Base-by-base conservation (phyloP, 1,140 invertebrate species). In the Drosophila santomea region DNA sequence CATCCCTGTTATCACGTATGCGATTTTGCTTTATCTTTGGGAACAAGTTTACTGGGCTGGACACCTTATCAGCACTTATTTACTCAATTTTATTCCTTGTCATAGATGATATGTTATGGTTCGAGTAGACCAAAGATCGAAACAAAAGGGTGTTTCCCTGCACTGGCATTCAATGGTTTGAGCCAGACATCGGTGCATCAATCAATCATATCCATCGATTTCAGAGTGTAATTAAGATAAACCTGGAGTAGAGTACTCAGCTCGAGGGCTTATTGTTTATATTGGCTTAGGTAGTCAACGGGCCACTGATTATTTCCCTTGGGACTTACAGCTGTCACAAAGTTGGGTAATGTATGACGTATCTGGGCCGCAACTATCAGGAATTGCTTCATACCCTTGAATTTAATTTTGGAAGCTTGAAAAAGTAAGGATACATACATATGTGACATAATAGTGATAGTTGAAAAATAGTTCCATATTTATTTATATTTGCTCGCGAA, bases 1-100 rank as follows among this genome's bases (percentile, higher is more conserved):
- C 73, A 76, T 76, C 38, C 61, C 32, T 39, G 15, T 55, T 76
- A 76, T 76, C 72, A 25, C 25, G 5, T 35, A 32, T 54, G 48
- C 28, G 28, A 25, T 47, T 47, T 17, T 41, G 15, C 45, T 66
- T 68, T 75, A 58, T 67, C 67, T 47, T 45, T 67, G 32, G 38
- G 47, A 44, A 75, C 72, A 58, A 32, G 72, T 48, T 47, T 74
- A 74, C 68, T 15, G 10, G 8, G 17, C 28, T 6, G 41, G 17
- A 20, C 44, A 51, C 41, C 72, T 67, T 75, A 75, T 75, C 73
- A 62, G 25, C 8, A 32, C 15, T 12, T 58, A 7, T 54, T 35
- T 58, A 36, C 35, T 76, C 35, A 54, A 67, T 43, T 58, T 44
- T 43, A 75, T 20, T 74, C 59, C 67, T 45, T 52, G 43, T 47